A percentile compares a stretch with the other conserved stretches of the same genome.
Evolutionary conservation across 2,888 invertebrate genomes (phyloP).

Genomic region (Coenonympha glycerion): DNA sequence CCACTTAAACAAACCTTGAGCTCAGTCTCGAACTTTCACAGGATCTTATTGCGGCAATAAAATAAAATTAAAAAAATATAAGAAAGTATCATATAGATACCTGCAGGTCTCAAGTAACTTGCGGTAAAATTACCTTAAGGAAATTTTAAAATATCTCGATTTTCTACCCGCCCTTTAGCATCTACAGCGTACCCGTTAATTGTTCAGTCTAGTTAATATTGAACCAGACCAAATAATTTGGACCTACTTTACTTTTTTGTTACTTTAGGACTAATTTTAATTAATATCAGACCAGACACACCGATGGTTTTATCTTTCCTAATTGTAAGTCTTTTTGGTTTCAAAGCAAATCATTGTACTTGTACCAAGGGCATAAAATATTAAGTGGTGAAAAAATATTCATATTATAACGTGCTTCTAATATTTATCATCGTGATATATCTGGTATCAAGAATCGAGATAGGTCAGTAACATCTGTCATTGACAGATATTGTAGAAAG

Average conservation of each 20-base stretch:
- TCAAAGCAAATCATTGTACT: too few species aligned
- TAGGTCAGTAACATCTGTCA: not conserved
- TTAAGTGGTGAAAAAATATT: too few species aligned
- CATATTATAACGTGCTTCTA: too few species aligned
- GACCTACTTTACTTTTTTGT: not conserved
- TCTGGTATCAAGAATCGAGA: not conserved
- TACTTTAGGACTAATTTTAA: not conserved
- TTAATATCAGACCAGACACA: not conserved
- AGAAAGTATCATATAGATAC: slow-evolving; percentile 9
- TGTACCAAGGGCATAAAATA: not conserved
- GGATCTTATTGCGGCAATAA: slow-evolving; percentile 18
- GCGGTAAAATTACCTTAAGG: not conserved
- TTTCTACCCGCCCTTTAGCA: not conserved
- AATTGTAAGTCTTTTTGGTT: too few species aligned
- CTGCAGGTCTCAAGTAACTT: slow-evolving; percentile 3
- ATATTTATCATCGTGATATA: too few species aligned
- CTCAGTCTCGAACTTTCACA: slow-evolving; percentile 5
- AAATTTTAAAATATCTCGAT: not conserved
- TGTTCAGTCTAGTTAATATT: not conserved
- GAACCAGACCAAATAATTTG: not conserved
- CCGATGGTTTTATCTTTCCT: not conserved
- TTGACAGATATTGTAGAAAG: slow-evolving; percentile 14
- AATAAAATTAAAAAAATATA: slow-evolving; percentile 18
- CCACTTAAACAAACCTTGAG: slow-evolving; percentile 3
- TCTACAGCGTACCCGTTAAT: not conserved